A percentile compares a stretch with the other conserved stretches of the same genome.
Evolutionary conservation across 1,140 invertebrate genomes (phyloP).

Genomic region (Drosophila kikkawai): DNA sequence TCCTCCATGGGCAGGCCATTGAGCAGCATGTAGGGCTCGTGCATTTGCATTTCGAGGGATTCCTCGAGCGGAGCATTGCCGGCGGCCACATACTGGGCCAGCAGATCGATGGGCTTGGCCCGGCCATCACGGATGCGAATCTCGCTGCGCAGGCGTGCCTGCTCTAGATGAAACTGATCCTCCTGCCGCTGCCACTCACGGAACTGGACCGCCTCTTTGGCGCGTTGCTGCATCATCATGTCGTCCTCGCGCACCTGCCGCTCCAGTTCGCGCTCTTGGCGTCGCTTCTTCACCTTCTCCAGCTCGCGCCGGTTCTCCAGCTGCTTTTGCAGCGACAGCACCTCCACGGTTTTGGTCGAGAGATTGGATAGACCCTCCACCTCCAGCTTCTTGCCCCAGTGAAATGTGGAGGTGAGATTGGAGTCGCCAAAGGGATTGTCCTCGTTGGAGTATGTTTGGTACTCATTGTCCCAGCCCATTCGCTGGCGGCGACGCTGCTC

Average conservation of each 20-base stretch:
- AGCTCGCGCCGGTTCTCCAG: constrained; percentile 95
- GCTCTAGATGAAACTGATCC: constrained; percentile 96
- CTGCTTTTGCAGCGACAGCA: constrained; percentile 93
- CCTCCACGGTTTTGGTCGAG: constrained; percentile 93
- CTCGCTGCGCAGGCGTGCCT: constrained; percentile 94
- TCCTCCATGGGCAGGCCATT: constrained; percentile 96
- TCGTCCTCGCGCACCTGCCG: constrained; percentile 96
- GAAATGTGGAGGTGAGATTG: constrained; percentile 96
- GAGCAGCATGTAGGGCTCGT: constrained; percentile 98
- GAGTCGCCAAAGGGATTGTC: constrained; percentile 99
- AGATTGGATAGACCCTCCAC: constrained; percentile 95
- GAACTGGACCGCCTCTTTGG: constrained; percentile 97
- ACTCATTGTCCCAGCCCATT: constrained; percentile 98
- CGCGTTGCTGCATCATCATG: constrained; percentile 93
- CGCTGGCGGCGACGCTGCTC: constrained; percentile 94
- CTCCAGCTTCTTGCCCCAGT: constrained; percentile 98
- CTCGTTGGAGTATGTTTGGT: constrained; percentile 97
- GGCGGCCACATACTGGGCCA: constrained; percentile 97
- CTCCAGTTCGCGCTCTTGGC: constrained; percentile 95
- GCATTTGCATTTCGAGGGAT: constrained; percentile 99
- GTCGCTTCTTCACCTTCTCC: constrained; percentile 96
- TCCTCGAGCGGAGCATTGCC: constrained; percentile 94
- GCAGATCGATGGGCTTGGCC: constrained; percentile 98
- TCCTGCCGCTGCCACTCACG: constrained; percentile 97
- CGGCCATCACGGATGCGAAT: constrained; percentile 98